phyloP scores from a whole-genome alignment of 30 jellyfish, hydroid and myxozoan genomes.

The Cassiopea xamachana region DNA sequence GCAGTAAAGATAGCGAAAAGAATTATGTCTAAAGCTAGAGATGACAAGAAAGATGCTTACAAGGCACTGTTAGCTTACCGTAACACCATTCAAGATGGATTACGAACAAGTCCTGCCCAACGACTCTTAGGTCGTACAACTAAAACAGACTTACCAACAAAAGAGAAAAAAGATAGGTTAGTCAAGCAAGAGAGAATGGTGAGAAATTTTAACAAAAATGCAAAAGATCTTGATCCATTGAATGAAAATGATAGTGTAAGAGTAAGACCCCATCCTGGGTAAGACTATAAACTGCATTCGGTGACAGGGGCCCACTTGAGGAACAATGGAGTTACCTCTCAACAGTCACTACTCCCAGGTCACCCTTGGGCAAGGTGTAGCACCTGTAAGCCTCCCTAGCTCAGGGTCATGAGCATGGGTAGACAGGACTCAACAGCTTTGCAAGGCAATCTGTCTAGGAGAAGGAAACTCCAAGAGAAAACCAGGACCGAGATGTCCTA shows the following conservation, averaged over 20 bases:
- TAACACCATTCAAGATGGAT: slow-evolving; percentile 46
- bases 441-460: too few species aligned
- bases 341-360: too few species aligned
- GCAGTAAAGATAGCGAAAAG: slow-evolving; percentile 51
- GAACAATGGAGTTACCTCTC: too few species aligned
- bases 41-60: slow-evolving; percentile 61
- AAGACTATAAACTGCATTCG: too few species aligned
- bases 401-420: too few species aligned
- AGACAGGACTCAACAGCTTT: too few species aligned
- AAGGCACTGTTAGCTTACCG: slow-evolving; percentile 60
- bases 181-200: slow-evolving; percentile 39
- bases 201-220: slow-evolving; percentile 31
- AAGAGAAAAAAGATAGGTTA: slow-evolving; percentile 25
- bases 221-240: slow-evolving; percentile 9
- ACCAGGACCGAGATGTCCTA: too few species aligned
- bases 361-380: too few species aligned
- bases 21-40: slow-evolving; percentile 48
- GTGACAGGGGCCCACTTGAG: too few species aligned
- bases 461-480: too few species aligned
- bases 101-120: slow-evolving; percentile 65
- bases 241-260: slow-evolving; percentile 16
- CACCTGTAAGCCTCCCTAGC: too few species aligned
- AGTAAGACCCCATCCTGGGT: too few species aligned
- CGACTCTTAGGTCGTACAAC: slow-evolving; percentile 46
- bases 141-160: slow-evolving; percentile 55